Evolutionary conservation across 2,888 invertebrate species (phyloP), one percentile per base, ranked within the genome.

Genomic region (Himalopsyche anomala): DNA sequence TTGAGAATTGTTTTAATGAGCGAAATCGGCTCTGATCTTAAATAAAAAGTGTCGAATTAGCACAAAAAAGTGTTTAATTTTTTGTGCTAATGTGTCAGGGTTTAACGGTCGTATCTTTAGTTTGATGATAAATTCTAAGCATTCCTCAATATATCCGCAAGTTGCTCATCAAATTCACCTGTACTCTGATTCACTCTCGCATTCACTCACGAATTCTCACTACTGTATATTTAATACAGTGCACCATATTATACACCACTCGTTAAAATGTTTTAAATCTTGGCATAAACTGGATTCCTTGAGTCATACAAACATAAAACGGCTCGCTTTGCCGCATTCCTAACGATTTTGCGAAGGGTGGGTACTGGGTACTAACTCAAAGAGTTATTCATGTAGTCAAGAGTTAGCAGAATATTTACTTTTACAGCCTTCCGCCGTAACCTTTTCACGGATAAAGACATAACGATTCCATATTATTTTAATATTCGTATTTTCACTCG

Each of bases 281-380:
- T 62, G 62, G 28, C 62, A 62, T 9, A 62, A 56, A 62, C 62
- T 19, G 62, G 62, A 62, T 62, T 62, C 28, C 3, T 28, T 62
- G 62, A 62, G 19, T 62, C 62, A 28, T 51, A 51, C 51, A 51
- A 51, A 51, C 51, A 51, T 51, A 51, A 51, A 51, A 51, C 51
- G 51, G 8, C 15, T 51, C 51, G 51, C 51, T 28, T 62, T 62
- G 62, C 62, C 62, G 62, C 62, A 62, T 62, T 62, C 62, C 62
- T 62, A 62, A 62, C 62, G 62, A 62, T 62, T 19, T 62, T 62
- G 62, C 62, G 62, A 19, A 62, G 62, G 62, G 62, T 62, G 51
- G 51, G 15, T 51, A 51, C 51, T 62, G 51, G 51, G 15, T 51
- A 51, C 51, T 51, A 51, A 62, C 62, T 62, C 28, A 5, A n/a